phyloP scores from a whole-genome alignment of 2,113 vertebrate genomes.

The Tauraco erythrolophus region DNA sequence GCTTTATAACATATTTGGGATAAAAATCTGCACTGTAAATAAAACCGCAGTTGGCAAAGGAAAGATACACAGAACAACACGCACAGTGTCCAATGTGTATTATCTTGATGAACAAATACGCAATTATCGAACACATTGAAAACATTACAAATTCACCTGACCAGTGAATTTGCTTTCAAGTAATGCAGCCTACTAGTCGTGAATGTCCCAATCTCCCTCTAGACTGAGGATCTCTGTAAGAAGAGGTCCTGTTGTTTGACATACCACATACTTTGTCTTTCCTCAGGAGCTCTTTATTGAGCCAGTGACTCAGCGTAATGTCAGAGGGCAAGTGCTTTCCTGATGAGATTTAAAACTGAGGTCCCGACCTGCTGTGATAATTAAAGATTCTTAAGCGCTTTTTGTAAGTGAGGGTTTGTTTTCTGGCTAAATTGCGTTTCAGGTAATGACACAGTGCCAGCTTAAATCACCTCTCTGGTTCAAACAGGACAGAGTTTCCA shows the following conservation, averaged over 20 bases:
- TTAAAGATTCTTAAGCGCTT: constrained; percentile 17
- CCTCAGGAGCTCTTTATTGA: not conserved
- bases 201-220: not conserved
- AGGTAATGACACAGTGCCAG: not conserved
- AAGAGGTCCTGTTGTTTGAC: not conserved
- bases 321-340: not conserved
- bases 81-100: not conserved
- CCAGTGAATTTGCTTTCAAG: not conserved
- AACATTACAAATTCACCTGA: not conserved
- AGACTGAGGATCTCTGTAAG: not conserved
- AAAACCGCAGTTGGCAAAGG: not conserved
- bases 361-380: constrained; percentile 16
- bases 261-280: accelerated
- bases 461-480: not conserved
- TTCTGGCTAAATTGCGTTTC: not conserved
- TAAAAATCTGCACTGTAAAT: not conserved
- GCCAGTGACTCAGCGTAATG: not conserved
- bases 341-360: constrained; percentile 29
- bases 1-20: not conserved
- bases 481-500: not conserved
- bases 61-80: not conserved
- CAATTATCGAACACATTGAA: not conserved
- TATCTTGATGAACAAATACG: not conserved
- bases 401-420: not conserved
- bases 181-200: not conserved